Conservation (phyloP, 2,113 vertebrate genomes). For the Grus americana region DNA sequence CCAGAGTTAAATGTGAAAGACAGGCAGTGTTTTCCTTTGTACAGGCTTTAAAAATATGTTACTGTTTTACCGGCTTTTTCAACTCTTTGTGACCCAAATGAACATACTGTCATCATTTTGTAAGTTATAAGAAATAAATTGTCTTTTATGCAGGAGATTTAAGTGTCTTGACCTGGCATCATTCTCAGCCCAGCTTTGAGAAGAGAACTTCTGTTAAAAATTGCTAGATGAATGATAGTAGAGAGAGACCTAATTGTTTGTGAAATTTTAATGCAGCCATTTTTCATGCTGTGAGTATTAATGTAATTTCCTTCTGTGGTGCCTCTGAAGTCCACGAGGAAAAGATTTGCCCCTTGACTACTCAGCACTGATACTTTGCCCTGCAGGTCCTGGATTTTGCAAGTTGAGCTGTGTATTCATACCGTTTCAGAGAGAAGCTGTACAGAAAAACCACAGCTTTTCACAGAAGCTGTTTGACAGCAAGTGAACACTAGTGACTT, state of each 20-base stretch:
- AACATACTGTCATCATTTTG: conserved; percentile 48
- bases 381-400: background rate
- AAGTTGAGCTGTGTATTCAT: background rate
- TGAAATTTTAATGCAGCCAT: background rate
- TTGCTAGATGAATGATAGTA: background rate
- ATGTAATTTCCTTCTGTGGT: background rate
- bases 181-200: background rate
- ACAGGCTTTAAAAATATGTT: conserved; percentile 23
- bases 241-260: background rate
- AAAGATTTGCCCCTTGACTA: background rate
- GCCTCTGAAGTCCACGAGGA: background rate
- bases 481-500: background rate
- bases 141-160: conserved; percentile 43
- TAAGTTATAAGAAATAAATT: conserved; percentile 65
- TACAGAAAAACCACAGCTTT: background rate
- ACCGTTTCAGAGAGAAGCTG: background rate
- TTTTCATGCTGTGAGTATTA: background rate
- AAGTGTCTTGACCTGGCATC: background rate
- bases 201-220: background rate
- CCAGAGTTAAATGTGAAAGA: conserved; percentile 22
- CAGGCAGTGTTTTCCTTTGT: conserved; percentile 13
- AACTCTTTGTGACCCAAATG: conserved; percentile 37
- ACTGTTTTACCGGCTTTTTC: background rate
- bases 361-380: background rate
- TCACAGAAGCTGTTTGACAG: background rate